Base-by-base conservation (phyloP, 2,888 invertebrate species). In the Bimastos eiseni region DNA sequence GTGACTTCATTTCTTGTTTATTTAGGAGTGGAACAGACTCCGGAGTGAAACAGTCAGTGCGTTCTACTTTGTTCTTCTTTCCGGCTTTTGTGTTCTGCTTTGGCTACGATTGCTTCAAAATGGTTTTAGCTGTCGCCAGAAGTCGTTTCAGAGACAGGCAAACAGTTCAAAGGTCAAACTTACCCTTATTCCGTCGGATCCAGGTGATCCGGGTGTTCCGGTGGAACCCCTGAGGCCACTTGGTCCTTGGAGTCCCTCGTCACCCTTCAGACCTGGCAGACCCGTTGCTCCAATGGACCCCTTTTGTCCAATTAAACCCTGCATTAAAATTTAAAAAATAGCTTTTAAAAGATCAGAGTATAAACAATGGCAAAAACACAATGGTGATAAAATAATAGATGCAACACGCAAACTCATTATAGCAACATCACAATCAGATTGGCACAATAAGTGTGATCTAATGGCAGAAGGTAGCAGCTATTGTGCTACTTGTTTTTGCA, bases 191-290 rank as follows among this genome's bases (percentile, higher is more conserved):
- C 90, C 90, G 17, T 83, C 83, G 3, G 17, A 0, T 33, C 90
- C 90, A 0, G 86, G 83, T n/a, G 83, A 34, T 19, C 90, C 90
- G 24, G 38, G 41, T 15, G 37, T 15, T 24, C 90, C 90, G 21
- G 34, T 90, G 83, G 34, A 89, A 89, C 83, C 86, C 38, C 84
- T 86, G 30, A 44, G 70, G 83, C 91, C 91, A 83, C 36, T 38
- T 70, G 90, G 88, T 30, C 92, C 92, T 30, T 90, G 84, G n/a
- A 90, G 84, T 83, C 92, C 92, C 33, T 89, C 17, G 36, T 90
- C 88, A 33, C 90, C 91, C 83, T 89, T 89, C 19, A 88, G 33
- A 8, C 90, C 90, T 49, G 91, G 34, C 19, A 49, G 38, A 33
- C 90, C 90, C 21, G 55, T 33, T 83, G 36, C 38, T 19, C 83